Conservation (phyloP, 2,797 vertebrate species). For the Hydrophis major region DNA sequence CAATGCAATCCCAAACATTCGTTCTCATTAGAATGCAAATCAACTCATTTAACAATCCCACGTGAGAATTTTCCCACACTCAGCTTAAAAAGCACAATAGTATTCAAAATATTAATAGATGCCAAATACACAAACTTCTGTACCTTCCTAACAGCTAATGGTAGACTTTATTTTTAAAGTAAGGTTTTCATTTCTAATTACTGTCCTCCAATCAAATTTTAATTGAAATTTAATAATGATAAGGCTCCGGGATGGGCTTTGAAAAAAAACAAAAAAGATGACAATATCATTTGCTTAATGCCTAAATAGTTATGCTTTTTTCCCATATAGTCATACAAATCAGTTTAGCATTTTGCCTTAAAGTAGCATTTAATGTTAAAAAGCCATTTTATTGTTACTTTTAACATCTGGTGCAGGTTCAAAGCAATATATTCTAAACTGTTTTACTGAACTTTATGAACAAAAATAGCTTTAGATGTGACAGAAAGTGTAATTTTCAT, state of each 20-base stretch:
- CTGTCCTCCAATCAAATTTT: slow-evolving; percentile 71
- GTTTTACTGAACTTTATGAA: slow-evolving; percentile 30
- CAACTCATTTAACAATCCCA: slow-evolving; percentile 83
- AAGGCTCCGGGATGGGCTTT: slow-evolving; percentile 67
- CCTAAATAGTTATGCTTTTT: slow-evolving; percentile 38
- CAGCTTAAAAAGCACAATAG: slow-evolving; percentile 77
- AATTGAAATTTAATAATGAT: slow-evolving; percentile 81
- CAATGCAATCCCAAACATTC: slow-evolving; percentile 85
- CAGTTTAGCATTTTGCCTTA: slow-evolving; percentile 67
- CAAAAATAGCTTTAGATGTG: not conserved
- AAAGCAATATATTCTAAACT: slow-evolving; percentile 48
- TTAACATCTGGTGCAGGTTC: slow-evolving; percentile 64
- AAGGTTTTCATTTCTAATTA: slow-evolving; percentile 66
- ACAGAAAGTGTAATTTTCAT: not conserved
- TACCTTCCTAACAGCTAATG: slow-evolving; percentile 69
- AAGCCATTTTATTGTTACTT: slow-evolving; percentile 63
- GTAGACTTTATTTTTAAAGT: slow-evolving; percentile 61
- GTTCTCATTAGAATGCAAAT: slow-evolving; percentile 89
- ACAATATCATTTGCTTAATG: slow-evolving; percentile 59
- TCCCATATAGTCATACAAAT: slow-evolving; percentile 54
- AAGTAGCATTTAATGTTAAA: slow-evolving; percentile 66
- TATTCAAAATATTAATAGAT: slow-evolving; percentile 85
- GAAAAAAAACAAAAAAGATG: slow-evolving; percentile 47
- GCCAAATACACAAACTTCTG: slow-evolving; percentile 70
- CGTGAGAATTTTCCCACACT: slow-evolving; percentile 79